A percentile compares a stretch with the other conserved stretches of the same genome.
Conservation (phyloP, 2,113 vertebrate genomes). For the Scartelaos histophorus region DNA sequence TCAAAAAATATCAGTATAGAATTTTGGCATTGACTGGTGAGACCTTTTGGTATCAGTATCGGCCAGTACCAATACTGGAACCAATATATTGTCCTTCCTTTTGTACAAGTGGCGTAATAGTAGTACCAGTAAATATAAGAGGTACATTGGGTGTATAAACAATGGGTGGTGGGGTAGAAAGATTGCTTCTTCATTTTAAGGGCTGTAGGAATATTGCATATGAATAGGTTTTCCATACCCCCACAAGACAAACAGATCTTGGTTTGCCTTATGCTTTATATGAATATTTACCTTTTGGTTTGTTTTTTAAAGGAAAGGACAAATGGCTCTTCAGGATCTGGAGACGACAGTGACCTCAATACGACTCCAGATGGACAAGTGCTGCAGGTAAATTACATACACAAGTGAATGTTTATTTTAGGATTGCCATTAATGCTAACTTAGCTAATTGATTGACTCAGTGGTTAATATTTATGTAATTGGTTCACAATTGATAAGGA, state of each 20-base stretch:
- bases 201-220: no score
- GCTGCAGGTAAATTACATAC: constrained; percentile 76
- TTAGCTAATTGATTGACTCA: not conserved
- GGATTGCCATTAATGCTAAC: not conserved
- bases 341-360: constrained; percentile 77
- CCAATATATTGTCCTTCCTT: no score
- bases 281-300: constrained; percentile 8
- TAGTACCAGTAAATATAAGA: no score
- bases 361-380: constrained; percentile 84
- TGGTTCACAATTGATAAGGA: not conserved
- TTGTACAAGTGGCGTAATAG: no score
- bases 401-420: not conserved
- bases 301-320: constrained; percentile 74
- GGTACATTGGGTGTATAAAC: no score
- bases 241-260: not conserved
- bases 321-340: constrained; percentile 54
- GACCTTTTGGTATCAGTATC: no score
- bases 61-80: no score
- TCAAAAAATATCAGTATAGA: no score
- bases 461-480: no score
- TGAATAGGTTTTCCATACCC: constrained; percentile 9
- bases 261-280: not conserved
- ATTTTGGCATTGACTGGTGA: no score
- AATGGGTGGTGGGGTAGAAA: no score
- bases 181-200: no score